phyloP scores from a whole-genome alignment of 2,888 invertebrate species.

The Yponomeuta sedellus region DNA sequence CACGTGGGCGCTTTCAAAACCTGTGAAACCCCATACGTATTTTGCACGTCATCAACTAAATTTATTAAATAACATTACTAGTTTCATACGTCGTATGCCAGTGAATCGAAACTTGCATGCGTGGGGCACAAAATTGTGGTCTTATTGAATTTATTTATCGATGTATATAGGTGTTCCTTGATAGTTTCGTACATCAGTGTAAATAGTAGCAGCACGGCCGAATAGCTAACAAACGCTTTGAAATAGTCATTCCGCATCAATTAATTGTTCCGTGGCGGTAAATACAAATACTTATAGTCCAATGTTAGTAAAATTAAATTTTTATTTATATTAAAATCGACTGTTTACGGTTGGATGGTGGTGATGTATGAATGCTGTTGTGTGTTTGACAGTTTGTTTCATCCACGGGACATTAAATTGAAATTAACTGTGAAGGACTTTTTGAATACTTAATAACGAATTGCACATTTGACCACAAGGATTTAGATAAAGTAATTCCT shows the following conservation, averaged over 20 bases:
- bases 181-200: constrained; percentile 13
- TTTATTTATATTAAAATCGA: too few relatives aligned
- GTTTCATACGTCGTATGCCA: constrained; percentile 15
- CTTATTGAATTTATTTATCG: constrained; percentile 25
- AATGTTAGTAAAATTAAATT: too few relatives aligned
- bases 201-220: background rate
- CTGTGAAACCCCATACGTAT: background rate
- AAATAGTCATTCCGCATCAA: background rate
- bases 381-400: background rate
- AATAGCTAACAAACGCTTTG: background rate
- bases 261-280: background rate
- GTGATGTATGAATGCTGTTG: background rate
- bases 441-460: background rate
- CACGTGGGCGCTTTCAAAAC: background rate
- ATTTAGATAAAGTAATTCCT: background rate
- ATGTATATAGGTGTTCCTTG: constrained; percentile 42
- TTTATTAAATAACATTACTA: constrained; percentile 1
- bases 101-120: constrained; percentile 20
- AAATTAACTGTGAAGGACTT: background rate
- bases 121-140: constrained; percentile 42
- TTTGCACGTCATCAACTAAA: constrained; percentile 12
- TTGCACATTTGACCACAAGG: background rate
- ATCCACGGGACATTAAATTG: background rate
- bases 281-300: background rate
- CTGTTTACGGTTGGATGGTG: too few relatives aligned